Percentiles rank a stretch among this genome's conserved stretches.
Evolutionary conservation across 1,140 invertebrate species (phyloP).

Genomic region (Forficula auricularia): DNA sequence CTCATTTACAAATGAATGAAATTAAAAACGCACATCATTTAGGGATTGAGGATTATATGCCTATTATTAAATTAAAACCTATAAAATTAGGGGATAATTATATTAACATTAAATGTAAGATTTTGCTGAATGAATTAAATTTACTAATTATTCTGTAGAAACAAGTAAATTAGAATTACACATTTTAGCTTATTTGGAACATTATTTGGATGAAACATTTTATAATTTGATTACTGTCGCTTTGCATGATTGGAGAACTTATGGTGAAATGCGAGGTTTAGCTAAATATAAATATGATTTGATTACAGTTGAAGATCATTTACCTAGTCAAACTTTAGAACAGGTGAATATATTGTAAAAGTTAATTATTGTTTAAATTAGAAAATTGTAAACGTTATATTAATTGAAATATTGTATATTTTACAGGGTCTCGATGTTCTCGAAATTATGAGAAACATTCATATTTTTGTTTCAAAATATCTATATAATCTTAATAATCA

Average conservation of each 20-base stretch:
- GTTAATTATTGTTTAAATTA: background rate
- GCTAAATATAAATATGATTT: constrained; percentile 73
- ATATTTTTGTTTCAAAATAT: constrained; percentile 86
- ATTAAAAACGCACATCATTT: constrained; percentile 48
- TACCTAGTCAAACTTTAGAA: constrained; percentile 91
- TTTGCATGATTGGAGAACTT: constrained; percentile 92
- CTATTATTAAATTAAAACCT: constrained; percentile 34
- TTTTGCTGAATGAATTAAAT: too few species aligned
- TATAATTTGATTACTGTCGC: constrained; percentile 96
- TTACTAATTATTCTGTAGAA: too few species aligned
- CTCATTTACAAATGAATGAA: constrained; percentile 70
- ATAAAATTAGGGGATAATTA: constrained; percentile 27
- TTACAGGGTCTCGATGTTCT: constrained; percentile 82
- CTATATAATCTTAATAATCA: constrained; percentile 95
- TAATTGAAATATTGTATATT: constrained; percentile 2
- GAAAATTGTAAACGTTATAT: background rate
- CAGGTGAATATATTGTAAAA: constrained; percentile 34
- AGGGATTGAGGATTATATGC: constrained; percentile 27
- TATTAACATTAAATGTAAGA: constrained; percentile 28
- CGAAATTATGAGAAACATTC: constrained; percentile 93
- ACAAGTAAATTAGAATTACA: too few species aligned
- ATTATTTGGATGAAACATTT: constrained; percentile 86
- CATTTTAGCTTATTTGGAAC: constrained; percentile 54
- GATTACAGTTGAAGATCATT: constrained; percentile 67
- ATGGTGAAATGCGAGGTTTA: constrained; percentile 87